Evolutionary conservation across 2,113 vertebrate species (phyloP), one percentile per base, ranked within the genome.

Genomic region (Empidonax alnorum): DNA sequence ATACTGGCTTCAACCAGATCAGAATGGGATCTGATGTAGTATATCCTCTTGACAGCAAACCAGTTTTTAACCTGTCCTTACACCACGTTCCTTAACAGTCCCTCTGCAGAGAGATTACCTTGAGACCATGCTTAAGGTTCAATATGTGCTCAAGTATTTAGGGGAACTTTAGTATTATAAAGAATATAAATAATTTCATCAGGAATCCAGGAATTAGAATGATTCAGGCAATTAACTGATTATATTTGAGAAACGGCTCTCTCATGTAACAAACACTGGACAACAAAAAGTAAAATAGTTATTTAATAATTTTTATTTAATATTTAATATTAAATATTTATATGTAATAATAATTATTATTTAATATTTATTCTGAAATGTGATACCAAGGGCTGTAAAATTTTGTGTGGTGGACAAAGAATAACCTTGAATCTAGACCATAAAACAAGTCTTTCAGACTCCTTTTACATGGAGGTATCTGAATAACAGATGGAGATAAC

Each of bases 401-500:
- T 90, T 91, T 50, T 50, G 37, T 94, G 71, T 59, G 73, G 42
- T 28, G 47, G 47, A 82, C 21, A 87, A 91, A 91, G 28, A 89
- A 62, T 44, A 72, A n/a, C 31, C 33, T 82, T 72, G 41, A 81
- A 50, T 65, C 27, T 37, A 49, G 23, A 31, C 22, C 10, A 25
- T 24, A 63, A 77, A 85, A 68, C 86, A 90, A 78, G 67, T 16
- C 42, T 66, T 68, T 63, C 25, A 50, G 16, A 56, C 44, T 88
- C 17, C 6, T 56, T 55, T 82, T 85, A 65, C 30, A 6, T 35
- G 12, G 33, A 91, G 31, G 37, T 94, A 56, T 56, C n/a, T 92
- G 78, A 74, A 91, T 66, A 95, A 92, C 2, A 24, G 49, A 87
- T 96, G 83, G 67, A 96, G 81, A 91, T 93, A 84, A 22, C 33